These are phyloP conservation scores for Clistopyga incitator DNA, from an alignment of 2,888 invertebrate species.

Conservation along the genomic window DNA sequence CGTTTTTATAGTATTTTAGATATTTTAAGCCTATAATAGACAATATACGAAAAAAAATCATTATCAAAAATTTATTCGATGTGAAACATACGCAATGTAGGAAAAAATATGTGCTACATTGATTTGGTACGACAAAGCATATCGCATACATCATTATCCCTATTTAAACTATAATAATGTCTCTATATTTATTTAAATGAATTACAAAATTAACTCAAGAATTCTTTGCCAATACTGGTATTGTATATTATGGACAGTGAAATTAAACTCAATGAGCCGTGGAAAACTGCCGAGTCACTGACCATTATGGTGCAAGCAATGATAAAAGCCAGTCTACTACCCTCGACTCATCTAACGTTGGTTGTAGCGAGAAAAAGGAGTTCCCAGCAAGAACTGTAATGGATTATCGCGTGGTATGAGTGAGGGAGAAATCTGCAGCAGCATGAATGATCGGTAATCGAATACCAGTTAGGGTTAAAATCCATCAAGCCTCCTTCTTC, in stretches of 20 bases:
- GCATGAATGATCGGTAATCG: conserved; percentile 76
- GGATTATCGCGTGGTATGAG: conserved; percentile 77
- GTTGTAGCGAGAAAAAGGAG: conserved; percentile 42
- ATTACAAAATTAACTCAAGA: no score
- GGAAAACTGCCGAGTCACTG: conserved; percentile 78
- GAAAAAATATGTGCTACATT: no score
- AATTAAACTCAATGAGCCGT: conserved; percentile 79
- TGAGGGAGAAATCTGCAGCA: conserved; percentile 36
- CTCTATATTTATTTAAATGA: neutral
- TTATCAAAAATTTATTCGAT: no score
- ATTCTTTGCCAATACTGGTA: neutral
- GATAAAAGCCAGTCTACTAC: conserved; percentile 53
- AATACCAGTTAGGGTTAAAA: conserved; percentile 82
- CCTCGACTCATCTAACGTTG: conserved; percentile 14
- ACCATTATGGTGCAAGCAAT: conserved; percentile 70
- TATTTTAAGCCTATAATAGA: no score
- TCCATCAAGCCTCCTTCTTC: conserved; percentile 76
- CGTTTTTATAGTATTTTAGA: no score
- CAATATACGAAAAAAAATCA: no score
- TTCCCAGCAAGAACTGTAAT: conserved; percentile 80
- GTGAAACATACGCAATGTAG: no score
- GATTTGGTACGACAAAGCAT: no score
- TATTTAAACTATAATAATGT: neutral
- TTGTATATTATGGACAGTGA: neutral
- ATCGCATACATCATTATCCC: no score